A percentile compares a stretch with the other conserved stretches of the same genome.
phyloP scores from a whole-genome alignment of 2,888 invertebrate species.

The Callimorpha dominula region DNA sequence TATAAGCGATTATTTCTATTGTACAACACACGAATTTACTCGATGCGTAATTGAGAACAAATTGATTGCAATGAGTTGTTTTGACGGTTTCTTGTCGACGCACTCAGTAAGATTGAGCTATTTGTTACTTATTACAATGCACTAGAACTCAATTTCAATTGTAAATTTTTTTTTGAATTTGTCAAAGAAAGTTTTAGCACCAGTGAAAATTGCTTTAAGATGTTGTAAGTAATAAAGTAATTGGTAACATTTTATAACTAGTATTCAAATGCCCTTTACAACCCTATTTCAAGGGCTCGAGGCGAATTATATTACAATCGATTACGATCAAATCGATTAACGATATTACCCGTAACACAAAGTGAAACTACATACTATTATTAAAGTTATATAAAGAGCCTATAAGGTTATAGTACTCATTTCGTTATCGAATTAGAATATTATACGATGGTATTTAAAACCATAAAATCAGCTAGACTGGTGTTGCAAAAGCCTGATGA shows the following conservation, averaged over 20 bases:
- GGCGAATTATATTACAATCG: constrained; percentile 46
- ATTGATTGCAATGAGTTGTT: constrained; percentile 39
- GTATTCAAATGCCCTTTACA: constrained; percentile 55
- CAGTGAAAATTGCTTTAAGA: constrained; percentile 40
- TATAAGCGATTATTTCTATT: constrained; percentile 39
- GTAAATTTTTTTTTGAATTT: background rate
- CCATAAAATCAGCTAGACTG: background rate
- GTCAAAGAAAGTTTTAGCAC: constrained; percentile 32
- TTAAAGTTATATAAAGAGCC: constrained; percentile 5
- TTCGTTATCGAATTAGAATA: background rate
- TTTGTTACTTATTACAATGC: background rate
- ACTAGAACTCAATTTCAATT: constrained; percentile 5
- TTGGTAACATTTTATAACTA: constrained; percentile 52
- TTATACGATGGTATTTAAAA: background rate
- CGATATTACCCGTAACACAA: constrained; percentile 40
- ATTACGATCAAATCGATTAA: constrained; percentile 50
- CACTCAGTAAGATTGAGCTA: background rate
- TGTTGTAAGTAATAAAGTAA: constrained; percentile 48
- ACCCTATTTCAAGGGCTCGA: constrained; percentile 39
- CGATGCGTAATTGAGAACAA: constrained; percentile 44
- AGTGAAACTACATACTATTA: constrained; percentile 25
- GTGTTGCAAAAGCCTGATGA: background rate
- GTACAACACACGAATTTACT: constrained; percentile 38
- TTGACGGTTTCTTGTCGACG: constrained; percentile 14
- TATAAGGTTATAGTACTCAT: background rate